A percentile compares a stretch with the other conserved stretches of the same genome.
Evolutionary conservation across 2,113 vertebrate species (phyloP).

Genomic region (Triplophysa siluroides): DNA sequence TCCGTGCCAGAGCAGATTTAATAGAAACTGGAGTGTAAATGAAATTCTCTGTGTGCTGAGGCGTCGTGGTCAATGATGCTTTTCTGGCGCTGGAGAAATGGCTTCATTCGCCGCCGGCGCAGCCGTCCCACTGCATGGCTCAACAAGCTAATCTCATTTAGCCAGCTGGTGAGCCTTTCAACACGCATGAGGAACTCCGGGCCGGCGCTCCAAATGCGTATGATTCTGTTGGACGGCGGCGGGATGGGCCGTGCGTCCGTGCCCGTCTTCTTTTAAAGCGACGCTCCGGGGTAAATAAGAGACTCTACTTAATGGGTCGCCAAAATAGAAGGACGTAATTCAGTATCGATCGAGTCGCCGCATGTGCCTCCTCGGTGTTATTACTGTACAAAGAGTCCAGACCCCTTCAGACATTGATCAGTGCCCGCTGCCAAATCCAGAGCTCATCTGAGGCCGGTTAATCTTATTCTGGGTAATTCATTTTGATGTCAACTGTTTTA

Average conservation of each 20-base stretch:
- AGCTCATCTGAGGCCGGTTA: conserved; percentile 61
- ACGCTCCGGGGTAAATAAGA: conserved; percentile 62
- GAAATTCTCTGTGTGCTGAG: conserved; percentile 25
- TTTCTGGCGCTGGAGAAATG: conserved; percentile 11
- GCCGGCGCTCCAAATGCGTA: not conserved
- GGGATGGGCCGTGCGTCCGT: not conserved
- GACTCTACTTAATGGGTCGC: conserved; percentile 61
- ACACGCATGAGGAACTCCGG: not conserved
- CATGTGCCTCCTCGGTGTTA: conserved; percentile 53
- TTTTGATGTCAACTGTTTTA: conserved; percentile 55
- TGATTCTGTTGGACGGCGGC: not conserved
- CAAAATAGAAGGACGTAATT: conserved; percentile 74
- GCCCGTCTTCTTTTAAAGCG: not conserved
- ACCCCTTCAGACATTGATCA: conserved; percentile 67
- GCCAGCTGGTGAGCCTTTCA: not conserved
- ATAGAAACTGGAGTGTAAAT: conserved; percentile 32
- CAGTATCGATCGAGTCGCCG: conserved; percentile 70
- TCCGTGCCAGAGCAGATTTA: not conserved
- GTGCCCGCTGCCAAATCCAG: conserved; percentile 43
- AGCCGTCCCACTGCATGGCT: not conserved
- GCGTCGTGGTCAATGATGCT: conserved; percentile 23
- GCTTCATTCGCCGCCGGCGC: conserved; percentile 13
- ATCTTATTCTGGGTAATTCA: conserved; percentile 54
- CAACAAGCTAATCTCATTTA: conserved; percentile 25
- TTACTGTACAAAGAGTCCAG: conserved; percentile 53